phyloP scores from a whole-genome alignment of 2,888 invertebrate species.

The Neoscelio sp. region DNA sequence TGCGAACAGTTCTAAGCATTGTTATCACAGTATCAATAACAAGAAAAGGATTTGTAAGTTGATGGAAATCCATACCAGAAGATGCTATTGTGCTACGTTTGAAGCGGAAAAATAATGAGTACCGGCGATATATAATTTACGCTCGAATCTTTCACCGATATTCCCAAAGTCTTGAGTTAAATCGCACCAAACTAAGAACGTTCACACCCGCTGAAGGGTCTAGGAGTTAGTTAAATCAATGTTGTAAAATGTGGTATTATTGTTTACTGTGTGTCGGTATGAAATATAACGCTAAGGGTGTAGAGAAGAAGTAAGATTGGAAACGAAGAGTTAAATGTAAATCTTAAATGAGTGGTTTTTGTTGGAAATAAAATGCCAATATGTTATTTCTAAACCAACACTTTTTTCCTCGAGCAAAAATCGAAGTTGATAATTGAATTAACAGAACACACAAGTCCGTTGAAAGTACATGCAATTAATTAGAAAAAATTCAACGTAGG shows the following conservation, averaged over 20 bases:
- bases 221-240: too few relatives aligned
- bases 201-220: too few relatives aligned
- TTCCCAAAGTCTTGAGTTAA: too few relatives aligned
- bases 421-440: neutral
- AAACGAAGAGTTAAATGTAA: too few relatives aligned
- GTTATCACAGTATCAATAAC: slow-evolving; percentile 43
- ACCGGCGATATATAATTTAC: neutral
- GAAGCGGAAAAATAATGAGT: slow-evolving; percentile 27
- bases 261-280: too few relatives aligned
- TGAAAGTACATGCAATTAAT: slow-evolving; percentile 1
- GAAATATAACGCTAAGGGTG: too few relatives aligned
- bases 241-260: too few relatives aligned
- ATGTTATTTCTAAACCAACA: neutral
- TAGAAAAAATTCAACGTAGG: neutral
- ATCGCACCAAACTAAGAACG: too few relatives aligned
- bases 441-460: neutral
- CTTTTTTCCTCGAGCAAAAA: neutral
- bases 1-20: neutral
- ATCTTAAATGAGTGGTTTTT: too few relatives aligned
- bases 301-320: too few relatives aligned
- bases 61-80: slow-evolving; percentile 22
- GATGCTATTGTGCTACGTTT: neutral
- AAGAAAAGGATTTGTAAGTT: slow-evolving; percentile 10
- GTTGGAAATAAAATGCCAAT: too few relatives aligned
- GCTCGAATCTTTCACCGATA: neutral